These are phyloP conservation scores for Petroica traversi DNA, from an alignment of 2,113 vertebrate genomes.

Conservation along the genomic window DNA sequence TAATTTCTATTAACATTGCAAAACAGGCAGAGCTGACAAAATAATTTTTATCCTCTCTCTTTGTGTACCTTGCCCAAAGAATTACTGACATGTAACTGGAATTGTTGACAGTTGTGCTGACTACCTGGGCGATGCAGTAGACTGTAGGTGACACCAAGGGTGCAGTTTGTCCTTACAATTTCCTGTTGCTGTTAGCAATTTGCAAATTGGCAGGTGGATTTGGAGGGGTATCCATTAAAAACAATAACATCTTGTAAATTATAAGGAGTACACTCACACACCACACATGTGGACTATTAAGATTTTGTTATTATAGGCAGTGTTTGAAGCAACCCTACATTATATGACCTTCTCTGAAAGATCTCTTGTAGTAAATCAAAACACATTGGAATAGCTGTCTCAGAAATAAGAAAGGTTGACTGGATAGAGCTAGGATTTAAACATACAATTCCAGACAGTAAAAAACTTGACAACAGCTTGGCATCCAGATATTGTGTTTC, in stretches of 20 bases:
- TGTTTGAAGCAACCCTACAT: not conserved
- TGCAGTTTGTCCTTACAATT: not conserved
- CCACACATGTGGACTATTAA: not conserved
- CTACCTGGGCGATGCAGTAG: fast-evolving
- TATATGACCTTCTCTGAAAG: not conserved
- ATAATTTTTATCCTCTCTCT: not conserved
- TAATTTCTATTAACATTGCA: not conserved
- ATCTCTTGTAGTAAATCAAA: not conserved
- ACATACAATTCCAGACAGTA: not conserved
- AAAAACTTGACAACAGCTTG: not conserved
- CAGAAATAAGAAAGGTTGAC: not conserved
- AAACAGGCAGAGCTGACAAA: not conserved
- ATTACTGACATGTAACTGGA: not conserved
- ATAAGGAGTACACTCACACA: not conserved
- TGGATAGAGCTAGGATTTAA: not conserved
- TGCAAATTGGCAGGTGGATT: not conserved
- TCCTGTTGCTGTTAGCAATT: not conserved
- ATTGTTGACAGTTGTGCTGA: not conserved
- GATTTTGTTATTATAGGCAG: not conserved
- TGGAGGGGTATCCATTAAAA: not conserved
- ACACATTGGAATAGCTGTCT: not conserved
- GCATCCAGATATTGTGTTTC: not conserved
- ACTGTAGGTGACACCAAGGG: not conserved
- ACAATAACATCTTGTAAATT: not conserved
- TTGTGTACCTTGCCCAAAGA: not conserved